A percentile compares a stretch with the other conserved stretches of the same genome.
Evolutionary conservation across 2,113 vertebrate species (phyloP).

Genomic region (Upupa epops): DNA sequence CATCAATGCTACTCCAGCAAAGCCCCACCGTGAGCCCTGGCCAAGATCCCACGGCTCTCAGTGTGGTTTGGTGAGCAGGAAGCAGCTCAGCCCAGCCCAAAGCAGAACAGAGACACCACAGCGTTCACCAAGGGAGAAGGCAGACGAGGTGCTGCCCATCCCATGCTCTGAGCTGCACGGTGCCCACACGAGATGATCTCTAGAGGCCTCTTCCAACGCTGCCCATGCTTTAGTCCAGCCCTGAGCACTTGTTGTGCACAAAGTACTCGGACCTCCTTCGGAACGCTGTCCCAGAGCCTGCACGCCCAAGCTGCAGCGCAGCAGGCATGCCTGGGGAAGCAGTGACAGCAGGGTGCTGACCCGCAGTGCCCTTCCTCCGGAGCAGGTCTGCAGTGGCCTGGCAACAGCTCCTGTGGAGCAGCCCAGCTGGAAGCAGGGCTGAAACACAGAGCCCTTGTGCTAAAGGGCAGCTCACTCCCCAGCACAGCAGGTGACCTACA

Average conservation of each 20-base stretch:
- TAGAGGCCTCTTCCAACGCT: too few relatives aligned
- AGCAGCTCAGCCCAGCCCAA: too few relatives aligned
- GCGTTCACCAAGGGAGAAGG: too few relatives aligned
- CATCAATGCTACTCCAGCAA: too few relatives aligned
- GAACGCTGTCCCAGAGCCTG: background rate
- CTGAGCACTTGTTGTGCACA: background rate
- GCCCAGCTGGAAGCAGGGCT: background rate
- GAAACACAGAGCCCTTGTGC: fast-evolving
- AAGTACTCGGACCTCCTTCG: background rate
- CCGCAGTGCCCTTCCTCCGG: background rate
- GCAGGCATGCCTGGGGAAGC: background rate
- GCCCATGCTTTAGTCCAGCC: background rate
- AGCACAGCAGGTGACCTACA: background rate
- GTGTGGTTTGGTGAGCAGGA: too few relatives aligned
- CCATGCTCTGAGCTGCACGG: too few relatives aligned
- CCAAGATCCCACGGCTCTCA: too few relatives aligned
- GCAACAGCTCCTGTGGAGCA: background rate
- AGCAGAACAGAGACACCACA: too few relatives aligned
- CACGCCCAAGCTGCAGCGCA: too few relatives aligned
- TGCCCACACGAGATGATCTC: too few relatives aligned
- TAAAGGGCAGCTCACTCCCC: background rate
- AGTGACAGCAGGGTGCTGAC: background rate
- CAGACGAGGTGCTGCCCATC: too few relatives aligned
- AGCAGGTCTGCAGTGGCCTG: background rate
- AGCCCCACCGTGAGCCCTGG: too few relatives aligned